Base-by-base conservation (phyloP, 92 coral and sea anemone species). In the Parazoanthus atlanticus region DNA sequence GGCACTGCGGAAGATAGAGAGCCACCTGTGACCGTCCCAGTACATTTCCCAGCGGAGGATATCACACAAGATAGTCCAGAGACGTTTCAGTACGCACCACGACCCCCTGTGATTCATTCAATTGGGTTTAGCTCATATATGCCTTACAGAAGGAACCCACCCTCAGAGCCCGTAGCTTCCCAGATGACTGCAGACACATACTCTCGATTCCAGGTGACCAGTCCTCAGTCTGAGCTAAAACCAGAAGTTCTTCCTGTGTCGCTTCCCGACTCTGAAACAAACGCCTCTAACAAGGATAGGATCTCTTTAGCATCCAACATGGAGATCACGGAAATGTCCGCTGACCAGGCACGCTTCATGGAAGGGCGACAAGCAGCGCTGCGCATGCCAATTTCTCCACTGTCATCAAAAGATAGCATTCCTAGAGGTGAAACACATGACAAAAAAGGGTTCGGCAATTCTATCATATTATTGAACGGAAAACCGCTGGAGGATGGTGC, bases 391-490 rank as follows among this genome's bases (percentile, higher is more conserved):
- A 28, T 80, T 40, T 89, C 91, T 11, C 90, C 93, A 1, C 76
- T 91, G 61, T 85, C 90, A 40, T 93, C 95, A 19, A 95, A 95
- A 86, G 94, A 95, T 85, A 92, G 86, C 43, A 95, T 95, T 80
- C 98, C 98, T 3, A 85, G 92, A 32, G 65, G 85, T 67, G 61
- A 58, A 80, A 49, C 21, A 8, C 74, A 26, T 47, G 36, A 81
- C 85, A 88, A 91, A 58, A 36, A 84, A 61, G 97, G 93, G 34
- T 82, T 93, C 33, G 90, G 88, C 15, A 96, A 94, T 80, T 92
- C 93, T 43, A 85, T 97, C 6, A 93, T 97, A 28, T 73, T 96
- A 49, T 92, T 97, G 40, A 97, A 97, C 87, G 99, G 99, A n/a
- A 90, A 90, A 76, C 97, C 98, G 26, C 81, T 97, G 17, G 99